Conservation (phyloP, 2,888 invertebrate species). For the Drosophila dives region DNA sequence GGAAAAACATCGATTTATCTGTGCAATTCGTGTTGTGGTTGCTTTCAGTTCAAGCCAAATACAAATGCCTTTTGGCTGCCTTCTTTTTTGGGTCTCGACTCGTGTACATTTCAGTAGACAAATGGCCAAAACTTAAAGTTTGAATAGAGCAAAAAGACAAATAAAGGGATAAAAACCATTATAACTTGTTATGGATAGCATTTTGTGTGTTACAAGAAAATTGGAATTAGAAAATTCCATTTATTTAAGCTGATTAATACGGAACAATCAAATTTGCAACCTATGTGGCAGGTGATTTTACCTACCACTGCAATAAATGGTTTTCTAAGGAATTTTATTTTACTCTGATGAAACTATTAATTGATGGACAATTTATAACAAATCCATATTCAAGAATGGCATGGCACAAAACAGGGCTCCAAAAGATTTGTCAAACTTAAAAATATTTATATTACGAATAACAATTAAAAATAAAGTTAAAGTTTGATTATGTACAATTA, state of each 20-base stretch:
- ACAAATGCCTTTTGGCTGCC: not conserved
- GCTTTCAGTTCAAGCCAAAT: not conserved
- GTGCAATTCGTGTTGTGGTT: constrained; percentile 1
- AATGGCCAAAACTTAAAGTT: not conserved
- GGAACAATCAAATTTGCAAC: not conserved
- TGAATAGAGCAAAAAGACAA: not conserved
- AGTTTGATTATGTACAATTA: not conserved
- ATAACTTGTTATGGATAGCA: not conserved
- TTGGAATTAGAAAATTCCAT: not conserved
- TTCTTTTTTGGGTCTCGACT: not conserved
- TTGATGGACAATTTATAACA: not conserved
- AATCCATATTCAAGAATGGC: not conserved
- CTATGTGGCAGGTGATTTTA: not conserved
- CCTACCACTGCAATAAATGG: no score
- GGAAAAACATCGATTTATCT: not conserved
- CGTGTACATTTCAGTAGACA: not conserved
- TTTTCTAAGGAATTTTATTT: no score
- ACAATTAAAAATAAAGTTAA: not conserved
- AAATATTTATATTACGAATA: not conserved
- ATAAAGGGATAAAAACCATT: not conserved
- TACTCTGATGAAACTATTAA: not conserved
- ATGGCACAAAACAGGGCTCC: not conserved
- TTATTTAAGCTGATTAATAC: not conserved
- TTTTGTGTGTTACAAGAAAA: not conserved
- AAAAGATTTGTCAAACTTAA: not conserved